Conservation (phyloP, 2,888 invertebrate species). For the Epirrhoe alternata region DNA sequence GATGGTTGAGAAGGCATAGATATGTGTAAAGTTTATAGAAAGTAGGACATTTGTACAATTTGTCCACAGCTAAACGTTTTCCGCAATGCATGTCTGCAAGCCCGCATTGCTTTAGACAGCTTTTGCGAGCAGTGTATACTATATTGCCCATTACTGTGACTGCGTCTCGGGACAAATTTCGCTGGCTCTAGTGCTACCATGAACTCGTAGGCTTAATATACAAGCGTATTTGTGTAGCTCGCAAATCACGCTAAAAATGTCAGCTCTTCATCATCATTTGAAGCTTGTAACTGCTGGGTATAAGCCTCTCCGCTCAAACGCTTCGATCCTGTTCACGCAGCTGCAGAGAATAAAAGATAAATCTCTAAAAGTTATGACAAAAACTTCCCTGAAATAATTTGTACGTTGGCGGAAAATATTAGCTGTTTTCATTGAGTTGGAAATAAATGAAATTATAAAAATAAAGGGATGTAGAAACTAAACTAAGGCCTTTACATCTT, state of each 20-base stretch:
- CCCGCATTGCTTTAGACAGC: conserved; percentile 4
- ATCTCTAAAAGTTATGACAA: background rate
- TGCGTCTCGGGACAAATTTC: conserved; percentile 18
- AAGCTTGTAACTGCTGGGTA: no score
- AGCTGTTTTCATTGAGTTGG: no score
- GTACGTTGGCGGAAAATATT: no score
- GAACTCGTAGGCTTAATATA: conserved; percentile 1
- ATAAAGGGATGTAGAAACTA: no score
- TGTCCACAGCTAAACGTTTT: conserved; percentile 2
- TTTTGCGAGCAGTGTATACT: conserved; percentile 1
- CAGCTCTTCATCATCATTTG: no score
- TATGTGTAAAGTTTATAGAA: background rate
- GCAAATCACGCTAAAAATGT: background rate
- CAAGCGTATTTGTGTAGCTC: background rate
- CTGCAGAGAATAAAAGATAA: background rate
- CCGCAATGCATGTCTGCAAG: conserved; percentile 14
- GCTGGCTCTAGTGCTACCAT: conserved; percentile 6
- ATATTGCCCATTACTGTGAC: conserved; percentile 21
- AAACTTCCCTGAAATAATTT: no score
- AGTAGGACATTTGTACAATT: background rate
- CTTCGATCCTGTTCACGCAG: background rate
- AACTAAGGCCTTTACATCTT: no score
- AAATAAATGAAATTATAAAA: no score
- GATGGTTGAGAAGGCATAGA: no score
- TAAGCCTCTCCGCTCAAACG: no score